Evolutionary conservation across 2,797 vertebrate species (phyloP), one percentile per base, ranked within the genome.

Genomic region (Echeneis naucrates): DNA sequence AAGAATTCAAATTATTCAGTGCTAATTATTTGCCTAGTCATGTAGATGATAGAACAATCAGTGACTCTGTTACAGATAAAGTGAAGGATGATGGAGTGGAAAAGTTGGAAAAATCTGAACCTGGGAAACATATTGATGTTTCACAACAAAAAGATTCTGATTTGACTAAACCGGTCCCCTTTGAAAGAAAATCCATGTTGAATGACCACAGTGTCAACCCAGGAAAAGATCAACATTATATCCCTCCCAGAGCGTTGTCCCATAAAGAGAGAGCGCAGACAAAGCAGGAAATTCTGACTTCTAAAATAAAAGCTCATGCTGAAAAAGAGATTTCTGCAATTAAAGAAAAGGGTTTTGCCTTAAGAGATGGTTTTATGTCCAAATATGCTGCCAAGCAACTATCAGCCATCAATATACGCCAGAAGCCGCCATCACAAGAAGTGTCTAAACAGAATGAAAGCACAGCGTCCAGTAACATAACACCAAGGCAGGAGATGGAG

Each of bases 241-340:
- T 65, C 5, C 74, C 88, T 63, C 60, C 59, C 12, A 92, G 62
- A 77, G 21, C 68, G 32, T 10, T 88, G 62, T 78, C 88, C 45
- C 79, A 82, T 50, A 94, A 92, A 82, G 95, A 94, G 47, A 94
- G 85, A 89, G 77, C 86, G 66, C 93, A 93, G 83, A 93, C 89
- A 44, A 95, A 94, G 80, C 95, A 95, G 60, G 93, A 95, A 72
- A 93, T 95, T 40, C 85, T 95, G 61, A 94, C 94, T 0, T 95
- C 93, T 6, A 95, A 91, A 86, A 90, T 95, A 65, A 95, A 95
- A 90, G 95, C 95, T 72, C 93, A 95, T 57, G 95, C 95, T 42
- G 94, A 95, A 80, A 95, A 95, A 72, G 94, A 95, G 80, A 95
- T 95, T 77, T 95, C 92, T 58, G 95, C 94, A 4, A 93, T 95